Evolutionary conservation across 2,113 vertebrate species (phyloP).

Genomic region (Okapia johnstoni): DNA sequence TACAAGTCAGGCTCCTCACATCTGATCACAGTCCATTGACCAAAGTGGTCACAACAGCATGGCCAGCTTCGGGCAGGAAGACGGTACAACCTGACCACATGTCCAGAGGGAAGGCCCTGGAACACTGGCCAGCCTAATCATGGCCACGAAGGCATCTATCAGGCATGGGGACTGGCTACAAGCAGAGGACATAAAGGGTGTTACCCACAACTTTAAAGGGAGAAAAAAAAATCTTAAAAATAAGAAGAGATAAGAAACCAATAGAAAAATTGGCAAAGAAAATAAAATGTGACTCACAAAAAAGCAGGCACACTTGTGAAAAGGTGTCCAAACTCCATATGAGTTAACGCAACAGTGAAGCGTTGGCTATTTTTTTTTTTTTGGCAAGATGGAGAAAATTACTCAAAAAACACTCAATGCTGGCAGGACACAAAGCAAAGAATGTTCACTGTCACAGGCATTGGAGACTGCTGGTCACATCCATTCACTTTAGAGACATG

Average conservation of each 20-base stretch:
- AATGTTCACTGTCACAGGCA: accelerated
- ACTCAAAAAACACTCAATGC: accelerated
- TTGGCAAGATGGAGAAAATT: background rate
- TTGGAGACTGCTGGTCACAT: background rate
- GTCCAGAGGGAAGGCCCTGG: background rate
- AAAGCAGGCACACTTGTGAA: background rate
- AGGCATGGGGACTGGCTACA: accelerated
- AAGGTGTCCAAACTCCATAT: background rate
- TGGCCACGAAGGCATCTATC: no score
- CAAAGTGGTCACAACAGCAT: background rate
- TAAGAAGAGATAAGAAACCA: background rate
- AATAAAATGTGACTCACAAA: background rate
- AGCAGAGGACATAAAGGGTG: background rate
- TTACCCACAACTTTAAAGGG: background rate
- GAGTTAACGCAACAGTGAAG: accelerated
- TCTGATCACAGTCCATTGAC: background rate
- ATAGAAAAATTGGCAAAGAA: background rate
- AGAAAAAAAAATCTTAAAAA: background rate
- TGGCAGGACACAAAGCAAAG: accelerated
- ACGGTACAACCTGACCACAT: accelerated
- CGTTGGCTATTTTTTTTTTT: accelerated
- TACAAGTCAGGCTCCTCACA: background rate
- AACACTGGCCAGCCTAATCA: background rate
- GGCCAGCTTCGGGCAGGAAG: background rate
- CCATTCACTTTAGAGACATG: accelerated